Evolutionary conservation across 2,113 vertebrate genomes (phyloP), one percentile per base, ranked within the genome.

Genomic region (Mormoops blainvillei): DNA sequence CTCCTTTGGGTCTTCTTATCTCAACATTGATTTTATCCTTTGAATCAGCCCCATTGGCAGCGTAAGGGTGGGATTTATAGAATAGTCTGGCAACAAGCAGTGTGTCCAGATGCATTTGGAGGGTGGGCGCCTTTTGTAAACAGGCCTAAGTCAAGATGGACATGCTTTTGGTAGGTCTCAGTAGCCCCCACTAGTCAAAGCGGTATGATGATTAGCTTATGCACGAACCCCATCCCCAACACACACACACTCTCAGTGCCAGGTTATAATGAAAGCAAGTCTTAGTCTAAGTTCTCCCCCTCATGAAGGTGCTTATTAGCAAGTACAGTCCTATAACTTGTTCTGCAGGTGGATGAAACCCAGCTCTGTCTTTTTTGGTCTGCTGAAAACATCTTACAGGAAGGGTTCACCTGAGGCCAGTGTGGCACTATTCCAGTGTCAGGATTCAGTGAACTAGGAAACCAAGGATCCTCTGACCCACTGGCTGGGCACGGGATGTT

Each of bases 401-500:
- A 63, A 70, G 73, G 58, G 19, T 56, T 87, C 26, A 7, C 18
- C 45, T 41, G 76, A 68, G 58, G 50, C 31, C 45, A 67, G 20
- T 28, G 33, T 83, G 45, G 36, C 5, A 4, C 20, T 15, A 5
- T 24, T 71, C 20, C 61, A 88, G 24, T 14, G 43, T 89, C 73
- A 91, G 58, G n/a, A 77, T 63, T 89, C 33, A 43, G 58, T 56
- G 52, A 89, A 54, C 73, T 88, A n/a, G 67, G 77, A 93, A 91
- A 61, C 26, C 14, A 56, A 74, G 31, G 77, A 24, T 26, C 48
- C 36, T 63, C 50, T 80, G 56, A 87, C 13, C 16, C 31, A 16
- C 18, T 73, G n/a, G 16, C 58, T 92, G 45, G 78, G 65, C 65
- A 76, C 31, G 41, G 48, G 28, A 45, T 80, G 10, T 58, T 94